Percentiles rank a stretch among this genome's conserved stretches.
Conservation (phyloP, 2,888 invertebrate genomes). For the Nomada flava region DNA sequence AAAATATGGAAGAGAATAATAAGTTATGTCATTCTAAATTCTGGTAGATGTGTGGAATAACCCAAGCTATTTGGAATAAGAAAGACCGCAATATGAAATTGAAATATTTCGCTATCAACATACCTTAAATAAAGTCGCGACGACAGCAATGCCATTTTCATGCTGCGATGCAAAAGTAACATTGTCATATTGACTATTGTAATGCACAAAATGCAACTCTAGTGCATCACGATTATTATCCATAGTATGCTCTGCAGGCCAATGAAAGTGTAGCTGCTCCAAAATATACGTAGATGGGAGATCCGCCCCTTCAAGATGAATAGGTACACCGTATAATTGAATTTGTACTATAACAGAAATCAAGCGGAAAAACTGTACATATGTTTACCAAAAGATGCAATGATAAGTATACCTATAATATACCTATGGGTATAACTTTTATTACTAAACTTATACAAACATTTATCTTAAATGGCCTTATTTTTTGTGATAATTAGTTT, state of each 20-base stretch:
- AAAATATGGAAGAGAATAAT: too few species aligned
- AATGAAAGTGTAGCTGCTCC: slow-evolving; percentile 93
- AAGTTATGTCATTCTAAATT: too few species aligned
- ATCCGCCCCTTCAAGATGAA: slow-evolving; percentile 86
- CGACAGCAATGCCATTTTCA: slow-evolving; percentile 87
- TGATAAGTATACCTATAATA: too few species aligned
- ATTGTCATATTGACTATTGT: slow-evolving; percentile 85
- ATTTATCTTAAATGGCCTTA: too few species aligned
- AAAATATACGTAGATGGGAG: slow-evolving; percentile 86
- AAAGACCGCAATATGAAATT: neutral
- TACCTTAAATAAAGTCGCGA: slow-evolving; percentile 88
- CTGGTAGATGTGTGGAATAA: too few species aligned
- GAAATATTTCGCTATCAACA: slow-evolving; percentile 21
- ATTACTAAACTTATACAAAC: too few species aligned
- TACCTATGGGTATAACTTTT: too few species aligned
- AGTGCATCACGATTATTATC: slow-evolving; percentile 87
- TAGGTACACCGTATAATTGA: slow-evolving; percentile 66
- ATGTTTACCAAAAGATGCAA: neutral
- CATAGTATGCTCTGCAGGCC: slow-evolving; percentile 93
- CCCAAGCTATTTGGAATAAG: too few species aligned
- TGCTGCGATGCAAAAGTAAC: slow-evolving; percentile 85
- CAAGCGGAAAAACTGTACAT: neutral
- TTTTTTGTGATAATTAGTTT: too few species aligned
- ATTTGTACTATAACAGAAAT: slow-evolving; percentile 69
- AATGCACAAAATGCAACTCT: slow-evolving; percentile 89